Evolutionary conservation across 2,888 invertebrate species (phyloP).

Genomic region (Stictocephala bisonia): DNA sequence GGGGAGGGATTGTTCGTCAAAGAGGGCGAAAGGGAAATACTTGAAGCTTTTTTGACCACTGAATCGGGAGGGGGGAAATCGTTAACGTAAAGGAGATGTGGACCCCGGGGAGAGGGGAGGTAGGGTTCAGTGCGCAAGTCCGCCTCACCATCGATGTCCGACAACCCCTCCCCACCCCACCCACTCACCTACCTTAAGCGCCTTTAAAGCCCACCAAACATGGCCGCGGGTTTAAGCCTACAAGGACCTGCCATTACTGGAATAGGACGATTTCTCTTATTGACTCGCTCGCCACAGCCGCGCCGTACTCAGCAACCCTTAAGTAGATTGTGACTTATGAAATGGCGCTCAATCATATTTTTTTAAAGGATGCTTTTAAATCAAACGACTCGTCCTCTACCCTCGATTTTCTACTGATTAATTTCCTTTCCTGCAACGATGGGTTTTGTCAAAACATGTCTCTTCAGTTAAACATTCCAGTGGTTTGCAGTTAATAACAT

Average conservation of each 20-base stretch:
- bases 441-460: no score
- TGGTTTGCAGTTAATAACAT: no score
- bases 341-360: conserved; percentile 38
- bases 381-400: background rate
- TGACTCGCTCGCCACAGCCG: conserved; percentile 16
- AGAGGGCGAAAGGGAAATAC: conserved; percentile 45
- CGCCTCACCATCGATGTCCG: conserved; percentile 43
- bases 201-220: conserved; percentile 50
- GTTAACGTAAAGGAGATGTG: conserved; percentile 49
- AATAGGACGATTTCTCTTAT: conserved; percentile 40
- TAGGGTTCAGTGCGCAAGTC: conserved; percentile 51
- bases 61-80: conserved; percentile 44
- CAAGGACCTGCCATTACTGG: conserved; percentile 53
- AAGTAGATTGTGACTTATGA: conserved; percentile 35
- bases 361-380: conserved; percentile 21
- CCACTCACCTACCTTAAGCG: conserved; percentile 37
- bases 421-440: no score
- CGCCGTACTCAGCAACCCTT: background rate
- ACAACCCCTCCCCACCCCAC: conserved; percentile 14
- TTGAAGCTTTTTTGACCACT: conserved; percentile 55
- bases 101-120: conserved; percentile 28
- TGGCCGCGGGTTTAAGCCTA: conserved; percentile 52
- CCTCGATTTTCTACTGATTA: conserved; percentile 1
- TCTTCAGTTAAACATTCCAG: no score
- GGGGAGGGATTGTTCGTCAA: conserved; percentile 52